Base-by-base conservation (phyloP, 2,888 invertebrate genomes). In the Plagodis pulveraria region DNA sequence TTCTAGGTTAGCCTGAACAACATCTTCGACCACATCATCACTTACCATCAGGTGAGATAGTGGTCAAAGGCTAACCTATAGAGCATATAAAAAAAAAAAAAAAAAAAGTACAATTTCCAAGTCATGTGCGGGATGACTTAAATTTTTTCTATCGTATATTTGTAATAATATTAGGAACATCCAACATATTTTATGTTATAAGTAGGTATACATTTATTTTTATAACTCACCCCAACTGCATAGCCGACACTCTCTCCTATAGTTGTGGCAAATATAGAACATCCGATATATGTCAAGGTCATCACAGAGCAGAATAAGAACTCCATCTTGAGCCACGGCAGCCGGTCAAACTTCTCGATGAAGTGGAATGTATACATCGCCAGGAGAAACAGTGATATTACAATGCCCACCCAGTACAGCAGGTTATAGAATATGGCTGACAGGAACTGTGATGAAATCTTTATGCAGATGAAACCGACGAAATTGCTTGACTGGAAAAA, bases 261-360 rank as follows among this genome's bases (percentile, higher is more conserved):
- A 0, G 95, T 94, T 2, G 95, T 94, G 5, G 95, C 95, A 59
- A 97, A 94, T 65, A 95, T 94, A 0, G 97, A 95, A 11, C 96
- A 96, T 50, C 96, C 94, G 49, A 97, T 91, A 76, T 96, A 97
- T 34, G 96, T 94, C 11, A 95, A 77, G 0, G 94, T 89, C 95
- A 96, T 96, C 0, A 95, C 63, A 0, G 90, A 91, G 77, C 96
- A 96, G 86, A 94, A 97, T 50, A 94, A 89, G 70, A 97, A 94
- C 88, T 98, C 97, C 69, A 95, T 94, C 83, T 96, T 96, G 42
- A 97, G 87, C 98, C 98, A 98, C 0, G 98, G 98, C 75, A 97
- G 94, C 73, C 93, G 94, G 77, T 95, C 95, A 67, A 96, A 94
- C 80, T 96, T 96, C 86, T 98, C 98, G 53, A 98, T 94, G 7